These are phyloP conservation scores for Seladonia tumulorum DNA, from an alignment of 2,888 invertebrate species.

Conservation along the genomic window DNA sequence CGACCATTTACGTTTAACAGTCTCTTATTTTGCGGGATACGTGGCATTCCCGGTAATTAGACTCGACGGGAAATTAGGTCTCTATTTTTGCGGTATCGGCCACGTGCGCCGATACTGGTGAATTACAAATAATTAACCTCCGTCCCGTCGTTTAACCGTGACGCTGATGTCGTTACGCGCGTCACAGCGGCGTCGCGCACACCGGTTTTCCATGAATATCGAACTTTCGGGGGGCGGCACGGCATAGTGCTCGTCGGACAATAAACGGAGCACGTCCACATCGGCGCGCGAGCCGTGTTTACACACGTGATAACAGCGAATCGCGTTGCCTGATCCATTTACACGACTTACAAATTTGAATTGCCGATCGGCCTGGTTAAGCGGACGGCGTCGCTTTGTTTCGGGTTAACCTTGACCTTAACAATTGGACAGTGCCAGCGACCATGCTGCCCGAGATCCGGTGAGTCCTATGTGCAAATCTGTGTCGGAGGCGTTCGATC, in stretches of 20 bases:
- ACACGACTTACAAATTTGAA: not conserved
- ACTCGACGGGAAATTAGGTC: conserved; percentile 40
- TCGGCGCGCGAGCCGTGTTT: not conserved
- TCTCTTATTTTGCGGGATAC: conserved; percentile 14
- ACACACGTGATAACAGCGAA: not conserved
- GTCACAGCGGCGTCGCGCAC: not conserved
- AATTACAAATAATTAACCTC: conserved; percentile 48
- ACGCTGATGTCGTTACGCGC: conserved; percentile 2
- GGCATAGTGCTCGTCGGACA: not conserved
- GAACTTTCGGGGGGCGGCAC: not conserved
- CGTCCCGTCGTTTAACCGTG: conserved; percentile 6
- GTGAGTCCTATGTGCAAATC: not conserved
- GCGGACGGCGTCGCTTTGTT: not conserved
- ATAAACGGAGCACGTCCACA: not conserved
- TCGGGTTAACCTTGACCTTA: not conserved
- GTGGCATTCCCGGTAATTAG: conserved; percentile 64
- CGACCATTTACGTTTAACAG: not conserved
- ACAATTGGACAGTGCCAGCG: not conserved
- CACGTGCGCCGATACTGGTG: conserved; percentile 63
- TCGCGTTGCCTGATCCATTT: not conserved
- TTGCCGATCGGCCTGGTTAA: not conserved
- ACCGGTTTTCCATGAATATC: conserved; percentile 9
- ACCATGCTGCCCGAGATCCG: not conserved
- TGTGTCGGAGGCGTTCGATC: not conserved
- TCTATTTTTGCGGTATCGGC: conserved; percentile 58